These are phyloP conservation scores for Odocoileus hemionus DNA, from an alignment of 2,113 vertebrate genomes.

Conservation along the genomic window DNA sequence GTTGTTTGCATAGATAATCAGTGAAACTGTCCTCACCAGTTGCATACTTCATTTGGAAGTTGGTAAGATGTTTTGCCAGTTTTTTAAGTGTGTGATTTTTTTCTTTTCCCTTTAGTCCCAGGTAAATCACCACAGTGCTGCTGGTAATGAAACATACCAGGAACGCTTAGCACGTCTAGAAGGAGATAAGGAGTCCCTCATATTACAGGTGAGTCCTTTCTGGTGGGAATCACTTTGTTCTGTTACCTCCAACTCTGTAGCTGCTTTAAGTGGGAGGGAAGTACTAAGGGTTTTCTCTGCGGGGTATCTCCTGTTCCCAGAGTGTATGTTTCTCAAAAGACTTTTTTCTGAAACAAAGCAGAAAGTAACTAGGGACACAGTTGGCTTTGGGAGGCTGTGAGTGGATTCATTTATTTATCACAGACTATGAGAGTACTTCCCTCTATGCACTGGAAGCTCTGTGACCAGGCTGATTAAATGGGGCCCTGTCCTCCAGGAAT, in stretches of 20 bases:
- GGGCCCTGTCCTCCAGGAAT: background rate
- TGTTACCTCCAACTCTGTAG: background rate
- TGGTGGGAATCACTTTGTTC: background rate
- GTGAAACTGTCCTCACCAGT: conserved; percentile 25
- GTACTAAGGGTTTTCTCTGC: background rate
- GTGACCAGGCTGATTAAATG: background rate
- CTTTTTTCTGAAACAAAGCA: conserved; percentile 23
- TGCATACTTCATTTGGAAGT: conserved; percentile 18
- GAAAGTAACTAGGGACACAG: background rate
- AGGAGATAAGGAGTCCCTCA: conserved; percentile 96
- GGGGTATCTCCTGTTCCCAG: background rate
- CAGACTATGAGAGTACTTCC: background rate
- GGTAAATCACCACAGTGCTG: conserved; percentile 85
- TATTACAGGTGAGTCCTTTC: conserved; percentile 90
- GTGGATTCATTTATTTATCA: background rate
- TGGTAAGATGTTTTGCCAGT: background rate
- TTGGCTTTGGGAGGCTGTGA: background rate
- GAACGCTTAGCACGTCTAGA: conserved; percentile 94
- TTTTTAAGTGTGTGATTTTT: conserved; percentile 36
- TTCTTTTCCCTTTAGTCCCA: conserved; percentile 74
- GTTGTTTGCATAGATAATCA: conserved; percentile 31
- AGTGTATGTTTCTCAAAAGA: background rate
- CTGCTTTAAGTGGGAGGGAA: background rate
- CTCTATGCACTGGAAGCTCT: background rate
- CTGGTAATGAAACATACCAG: conserved; percentile 91